phyloP scores from a whole-genome alignment of 2,113 vertebrate genomes.

The Pterophyllum scalare region DNA sequence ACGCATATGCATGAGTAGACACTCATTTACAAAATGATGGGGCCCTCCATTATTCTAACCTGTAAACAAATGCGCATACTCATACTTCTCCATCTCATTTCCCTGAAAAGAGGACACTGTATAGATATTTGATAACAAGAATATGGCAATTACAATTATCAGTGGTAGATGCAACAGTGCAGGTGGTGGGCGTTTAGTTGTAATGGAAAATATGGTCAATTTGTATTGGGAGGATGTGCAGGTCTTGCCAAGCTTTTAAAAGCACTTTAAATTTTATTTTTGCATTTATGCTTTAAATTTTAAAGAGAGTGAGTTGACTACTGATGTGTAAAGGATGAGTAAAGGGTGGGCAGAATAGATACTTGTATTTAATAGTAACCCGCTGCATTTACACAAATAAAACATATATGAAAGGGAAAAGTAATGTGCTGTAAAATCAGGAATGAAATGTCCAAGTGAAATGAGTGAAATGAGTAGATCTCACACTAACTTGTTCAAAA shows the following conservation, averaged over 20 bases:
- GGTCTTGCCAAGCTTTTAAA: conserved; percentile 37
- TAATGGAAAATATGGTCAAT: conserved; percentile 38
- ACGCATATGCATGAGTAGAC: conserved; percentile 51
- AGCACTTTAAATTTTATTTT: conserved; percentile 30
- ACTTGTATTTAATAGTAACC: conserved; percentile 22
- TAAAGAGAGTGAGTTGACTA: conserved; percentile 53
- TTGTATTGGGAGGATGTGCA: conserved; percentile 9
- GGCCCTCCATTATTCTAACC: conserved; percentile 57
- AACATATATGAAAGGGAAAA: neutral
- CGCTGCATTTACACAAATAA: neutral
- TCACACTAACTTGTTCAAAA: conserved; percentile 8
- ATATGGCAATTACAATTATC: conserved; percentile 51
- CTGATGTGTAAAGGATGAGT: conserved; percentile 52
- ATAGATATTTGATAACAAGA: conserved; percentile 59
- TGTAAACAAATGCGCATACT: conserved; percentile 55
- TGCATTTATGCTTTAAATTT: neutral
- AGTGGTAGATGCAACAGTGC: conserved; percentile 22
- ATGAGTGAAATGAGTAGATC: neutral
- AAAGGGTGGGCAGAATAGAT: conserved; percentile 10
- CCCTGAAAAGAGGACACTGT: conserved; percentile 25
- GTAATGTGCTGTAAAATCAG: neutral
- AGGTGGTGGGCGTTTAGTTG: conserved; percentile 49
- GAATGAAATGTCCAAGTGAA: neutral
- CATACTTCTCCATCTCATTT: conserved; percentile 54
- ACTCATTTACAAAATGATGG: conserved; percentile 56